These are phyloP conservation scores for Entomobrya proxima DNA, from an alignment of 2,888 invertebrate genomes.

Conservation along the genomic window DNA sequence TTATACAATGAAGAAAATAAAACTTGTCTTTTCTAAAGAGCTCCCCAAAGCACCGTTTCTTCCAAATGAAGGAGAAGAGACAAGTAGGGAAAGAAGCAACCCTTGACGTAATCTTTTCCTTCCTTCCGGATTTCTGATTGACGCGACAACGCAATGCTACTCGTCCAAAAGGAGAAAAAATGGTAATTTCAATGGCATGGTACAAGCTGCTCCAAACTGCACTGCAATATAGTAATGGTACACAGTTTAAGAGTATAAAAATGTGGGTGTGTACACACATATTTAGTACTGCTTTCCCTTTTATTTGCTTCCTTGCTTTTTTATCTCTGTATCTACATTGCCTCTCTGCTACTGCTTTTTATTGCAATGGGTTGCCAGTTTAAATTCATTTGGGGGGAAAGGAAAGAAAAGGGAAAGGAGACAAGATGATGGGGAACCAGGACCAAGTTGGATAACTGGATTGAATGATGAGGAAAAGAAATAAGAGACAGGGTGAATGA, in stretches of 20 bases:
- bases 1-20: conserved; percentile 39
- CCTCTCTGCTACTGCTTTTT: conserved; percentile 11
- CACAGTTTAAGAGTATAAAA: background rate
- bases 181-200: conserved; percentile 4
- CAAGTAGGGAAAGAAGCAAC: conserved; percentile 15
- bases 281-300: background rate
- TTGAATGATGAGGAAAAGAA: background rate
- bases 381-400: conserved; percentile 44
- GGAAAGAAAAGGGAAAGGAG: background rate
- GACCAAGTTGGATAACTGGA: too few relatives aligned
- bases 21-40: conserved; percentile 26
- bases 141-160: conserved; percentile 4
- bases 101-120: conserved; percentile 52
- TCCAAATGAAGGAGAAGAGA: conserved; percentile 1
- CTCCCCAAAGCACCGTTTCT: conserved; percentile 41
- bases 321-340: background rate
- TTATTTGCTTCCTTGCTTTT: too few relatives aligned
- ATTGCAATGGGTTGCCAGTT: conserved; percentile 55
- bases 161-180: conserved; percentile 11
- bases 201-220: background rate
- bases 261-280: background rate
- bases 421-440: too few relatives aligned
- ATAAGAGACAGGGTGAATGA: conserved; percentile 38
- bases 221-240: background rate
- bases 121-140: conserved; percentile 54